Conservation (phyloP, 2,797 vertebrate genomes). For the Lithobates sylvaticus region DNA sequence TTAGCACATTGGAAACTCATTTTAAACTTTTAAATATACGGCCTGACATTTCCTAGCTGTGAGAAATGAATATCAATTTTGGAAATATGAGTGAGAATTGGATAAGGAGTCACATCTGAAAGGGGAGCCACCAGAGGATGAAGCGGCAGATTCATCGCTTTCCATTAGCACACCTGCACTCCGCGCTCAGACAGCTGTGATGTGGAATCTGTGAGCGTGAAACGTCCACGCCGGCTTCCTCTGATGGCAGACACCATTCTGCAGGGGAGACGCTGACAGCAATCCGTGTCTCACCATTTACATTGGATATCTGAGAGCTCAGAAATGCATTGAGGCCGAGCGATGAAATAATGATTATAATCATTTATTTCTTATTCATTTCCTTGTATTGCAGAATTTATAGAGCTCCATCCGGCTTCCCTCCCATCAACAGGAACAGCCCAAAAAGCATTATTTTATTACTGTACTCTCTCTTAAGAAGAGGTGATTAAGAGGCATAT, state of each 20-base stretch:
- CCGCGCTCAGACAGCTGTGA: slow-evolving; percentile 61
- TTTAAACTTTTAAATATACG: slow-evolving; percentile 67
- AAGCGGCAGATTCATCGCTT: slow-evolving; percentile 67
- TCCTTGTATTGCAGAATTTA: too few species aligned
- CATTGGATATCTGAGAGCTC: too few species aligned
- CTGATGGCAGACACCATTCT: slow-evolving; percentile 52
- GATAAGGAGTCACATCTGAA: slow-evolving; percentile 67
- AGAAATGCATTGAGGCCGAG: too few species aligned
- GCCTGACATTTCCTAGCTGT: slow-evolving; percentile 63
- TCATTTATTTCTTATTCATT: too few species aligned
- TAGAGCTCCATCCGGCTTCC: too few species aligned
- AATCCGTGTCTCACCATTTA: slow-evolving; percentile 13
- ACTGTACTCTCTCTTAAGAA: too few species aligned
- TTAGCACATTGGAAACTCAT: slow-evolving; percentile 63
- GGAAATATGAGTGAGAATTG: slow-evolving; percentile 67
- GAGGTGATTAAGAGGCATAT: too few species aligned
- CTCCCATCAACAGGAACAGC: too few species aligned
- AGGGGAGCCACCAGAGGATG: slow-evolving; percentile 64
- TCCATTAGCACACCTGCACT: slow-evolving; percentile 61
- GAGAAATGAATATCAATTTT: slow-evolving; percentile 61
- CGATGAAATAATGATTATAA: too few species aligned
- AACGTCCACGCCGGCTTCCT: slow-evolving; percentile 63
- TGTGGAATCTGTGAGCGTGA: slow-evolving; percentile 61
- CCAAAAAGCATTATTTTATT: too few species aligned
- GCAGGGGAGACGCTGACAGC: slow-evolving; percentile 55